phyloP scores from a whole-genome alignment of 2,797 vertebrate species.

The Lagorchestes hirsutus region DNA sequence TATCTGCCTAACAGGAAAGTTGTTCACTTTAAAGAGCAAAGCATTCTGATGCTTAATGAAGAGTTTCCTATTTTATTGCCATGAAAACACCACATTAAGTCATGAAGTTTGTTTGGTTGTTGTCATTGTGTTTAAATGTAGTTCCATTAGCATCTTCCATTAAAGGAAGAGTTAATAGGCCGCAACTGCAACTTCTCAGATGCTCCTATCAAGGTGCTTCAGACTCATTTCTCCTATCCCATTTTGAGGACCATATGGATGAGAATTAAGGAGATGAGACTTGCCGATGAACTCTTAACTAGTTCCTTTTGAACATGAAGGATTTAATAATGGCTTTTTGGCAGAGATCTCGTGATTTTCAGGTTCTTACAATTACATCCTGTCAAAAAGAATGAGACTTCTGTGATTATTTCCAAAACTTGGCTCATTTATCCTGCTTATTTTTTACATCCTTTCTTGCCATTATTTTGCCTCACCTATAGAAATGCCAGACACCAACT shows the following conservation, averaged over 20 bases:
- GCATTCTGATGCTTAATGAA: not conserved
- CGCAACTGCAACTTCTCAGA: not conserved
- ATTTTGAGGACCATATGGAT: constrained; percentile 23
- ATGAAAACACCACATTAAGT: not conserved
- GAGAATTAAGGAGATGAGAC: constrained; percentile 14
- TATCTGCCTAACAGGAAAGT: not conserved
- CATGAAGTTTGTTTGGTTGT: not conserved
- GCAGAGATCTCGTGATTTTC: not conserved
- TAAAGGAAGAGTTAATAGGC: not conserved
- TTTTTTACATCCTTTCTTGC: no score
- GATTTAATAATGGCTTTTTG: not conserved
- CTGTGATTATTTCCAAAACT: not conserved
- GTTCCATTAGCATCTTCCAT: not conserved
- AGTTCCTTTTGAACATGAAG: not conserved
- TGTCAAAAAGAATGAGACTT: not conserved
- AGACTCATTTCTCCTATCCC: not conserved
- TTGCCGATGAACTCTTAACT: not conserved
- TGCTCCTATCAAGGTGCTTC: not conserved
- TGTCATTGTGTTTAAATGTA: not conserved
- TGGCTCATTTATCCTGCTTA: not conserved
- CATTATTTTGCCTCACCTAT: not conserved
- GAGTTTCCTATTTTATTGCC: not conserved
- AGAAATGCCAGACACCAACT: not conserved
- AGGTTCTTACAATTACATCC: not conserved
- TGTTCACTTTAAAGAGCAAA: not conserved